phyloP scores from a whole-genome alignment of 2,113 vertebrate genomes.

The Pluvialis apricaria region DNA sequence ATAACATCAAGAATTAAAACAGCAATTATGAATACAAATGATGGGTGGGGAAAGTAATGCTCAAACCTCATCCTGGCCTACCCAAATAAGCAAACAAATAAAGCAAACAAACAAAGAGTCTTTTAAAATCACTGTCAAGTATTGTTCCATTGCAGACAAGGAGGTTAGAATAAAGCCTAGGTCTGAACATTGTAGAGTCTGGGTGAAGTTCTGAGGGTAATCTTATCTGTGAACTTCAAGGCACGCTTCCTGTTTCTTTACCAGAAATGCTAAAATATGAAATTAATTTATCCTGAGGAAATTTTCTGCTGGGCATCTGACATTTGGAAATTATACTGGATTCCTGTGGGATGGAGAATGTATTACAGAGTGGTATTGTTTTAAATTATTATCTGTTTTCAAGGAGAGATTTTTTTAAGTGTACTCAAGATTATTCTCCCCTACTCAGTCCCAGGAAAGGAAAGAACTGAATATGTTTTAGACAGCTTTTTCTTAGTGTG shows the following conservation, averaged over 20 bases:
- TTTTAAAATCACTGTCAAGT: not conserved
- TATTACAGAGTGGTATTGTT: not conserved
- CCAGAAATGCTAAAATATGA: not conserved
- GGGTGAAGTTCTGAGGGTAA: not conserved
- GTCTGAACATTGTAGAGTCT: not conserved
- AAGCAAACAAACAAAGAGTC: rapidly evolving
- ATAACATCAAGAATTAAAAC: not conserved
- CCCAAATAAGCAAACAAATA: not conserved
- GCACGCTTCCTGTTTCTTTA: not conserved
- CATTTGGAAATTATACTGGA: not conserved
- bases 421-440: not conserved
- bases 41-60: not conserved
- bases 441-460: not conserved
- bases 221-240: not conserved
- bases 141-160: not conserved
- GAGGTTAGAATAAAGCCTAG: not conserved
- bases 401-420: not conserved
- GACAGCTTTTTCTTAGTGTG: not conserved
- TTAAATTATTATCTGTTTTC: not conserved
- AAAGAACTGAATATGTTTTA: not conserved
- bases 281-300: not conserved
- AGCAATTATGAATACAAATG: not conserved
- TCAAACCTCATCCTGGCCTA: not conserved
- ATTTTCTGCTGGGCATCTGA: not conserved
- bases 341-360: not conserved